Percentiles rank a stretch among this genome's conserved stretches.
phyloP scores from a whole-genome alignment of 1,140 invertebrate species.

The Cylas formicarius region DNA sequence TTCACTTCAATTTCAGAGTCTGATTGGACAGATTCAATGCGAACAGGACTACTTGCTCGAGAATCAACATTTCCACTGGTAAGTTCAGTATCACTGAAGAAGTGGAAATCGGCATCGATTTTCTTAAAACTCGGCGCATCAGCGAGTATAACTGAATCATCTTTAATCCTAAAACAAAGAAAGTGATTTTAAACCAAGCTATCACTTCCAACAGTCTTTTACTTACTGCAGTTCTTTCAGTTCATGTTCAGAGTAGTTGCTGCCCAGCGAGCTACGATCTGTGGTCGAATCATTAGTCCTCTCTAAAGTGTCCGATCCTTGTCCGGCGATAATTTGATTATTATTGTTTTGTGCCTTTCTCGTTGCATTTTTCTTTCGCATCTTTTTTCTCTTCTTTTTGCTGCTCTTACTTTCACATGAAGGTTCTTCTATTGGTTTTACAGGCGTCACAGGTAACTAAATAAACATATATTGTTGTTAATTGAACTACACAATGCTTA shows the following conservation, averaged over 20 bases:
- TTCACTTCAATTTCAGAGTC: slow-evolving; percentile 89
- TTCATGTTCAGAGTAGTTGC: slow-evolving; percentile 38
- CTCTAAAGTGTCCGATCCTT: slow-evolving; percentile 16
- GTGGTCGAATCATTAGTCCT: slow-evolving; percentile 33
- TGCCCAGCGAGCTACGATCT: slow-evolving; percentile 38
- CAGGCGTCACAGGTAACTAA: slow-evolving; percentile 5
- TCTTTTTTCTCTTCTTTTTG: slow-evolving; percentile 68
- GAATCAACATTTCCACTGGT: slow-evolving; percentile 57
- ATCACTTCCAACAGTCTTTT: slow-evolving; percentile 4
- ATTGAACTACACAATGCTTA: background rate
- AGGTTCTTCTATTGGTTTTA: slow-evolving; percentile 35
- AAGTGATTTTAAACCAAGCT: too few relatives aligned
- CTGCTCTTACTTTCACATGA: slow-evolving; percentile 43
- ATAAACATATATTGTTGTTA: slow-evolving; percentile 1
- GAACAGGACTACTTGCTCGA: slow-evolving; percentile 35
- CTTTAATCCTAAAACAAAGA: slow-evolving; percentile 9
- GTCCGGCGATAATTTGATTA: slow-evolving; percentile 19
- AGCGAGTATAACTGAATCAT: background rate
- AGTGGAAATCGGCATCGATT: slow-evolving; percentile 65
- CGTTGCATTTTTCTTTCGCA: slow-evolving; percentile 68
- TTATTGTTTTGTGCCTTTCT: slow-evolving; percentile 54
- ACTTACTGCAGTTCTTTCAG: slow-evolving; percentile 33
- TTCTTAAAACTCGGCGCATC: slow-evolving; percentile 22
- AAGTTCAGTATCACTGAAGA: slow-evolving; percentile 88
- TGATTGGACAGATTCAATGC: slow-evolving; percentile 68